phyloP scores from a whole-genome alignment of 2,888 invertebrate species.

The Acanthoscelides obtectus region DNA sequence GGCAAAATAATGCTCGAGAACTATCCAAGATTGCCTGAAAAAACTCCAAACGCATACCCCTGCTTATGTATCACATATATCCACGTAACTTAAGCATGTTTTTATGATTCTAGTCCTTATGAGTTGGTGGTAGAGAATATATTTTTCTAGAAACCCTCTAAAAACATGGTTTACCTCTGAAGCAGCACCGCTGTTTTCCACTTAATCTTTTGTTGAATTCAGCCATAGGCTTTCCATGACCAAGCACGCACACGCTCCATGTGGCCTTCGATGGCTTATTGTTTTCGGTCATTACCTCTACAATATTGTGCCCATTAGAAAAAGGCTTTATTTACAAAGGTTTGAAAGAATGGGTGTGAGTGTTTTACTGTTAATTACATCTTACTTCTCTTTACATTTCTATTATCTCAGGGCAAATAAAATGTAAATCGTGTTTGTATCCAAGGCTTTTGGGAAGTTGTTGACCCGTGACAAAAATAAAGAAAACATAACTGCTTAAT shows the following conservation, averaged over 20 bases:
- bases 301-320: not conserved
- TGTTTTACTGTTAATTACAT: not conserved
- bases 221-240: not conserved
- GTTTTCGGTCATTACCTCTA: constrained; percentile 9
- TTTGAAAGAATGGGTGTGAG: not conserved
- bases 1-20: too few relatives aligned
- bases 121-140: too few relatives aligned
- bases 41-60: too few relatives aligned
- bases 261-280: constrained; percentile 3
- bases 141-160: too few relatives aligned
- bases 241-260: not conserved
- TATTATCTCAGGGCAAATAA: not conserved
- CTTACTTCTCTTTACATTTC: not conserved
- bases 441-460: too few relatives aligned
- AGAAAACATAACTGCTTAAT: too few relatives aligned
- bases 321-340: not conserved
- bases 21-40: too few relatives aligned
- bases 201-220: not conserved
- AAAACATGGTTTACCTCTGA: too few relatives aligned
- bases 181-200: not conserved
- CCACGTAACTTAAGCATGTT: too few relatives aligned
- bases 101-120: too few relatives aligned
- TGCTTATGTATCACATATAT: too few relatives aligned
- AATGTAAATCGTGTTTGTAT: not conserved
- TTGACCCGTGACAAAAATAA: too few relatives aligned